A percentile compares a stretch with the other conserved stretches of the same genome.
These are phyloP conservation scores for Monoplex corrugatus DNA, from an alignment of 2,888 invertebrate species.

Conservation along the genomic window DNA sequence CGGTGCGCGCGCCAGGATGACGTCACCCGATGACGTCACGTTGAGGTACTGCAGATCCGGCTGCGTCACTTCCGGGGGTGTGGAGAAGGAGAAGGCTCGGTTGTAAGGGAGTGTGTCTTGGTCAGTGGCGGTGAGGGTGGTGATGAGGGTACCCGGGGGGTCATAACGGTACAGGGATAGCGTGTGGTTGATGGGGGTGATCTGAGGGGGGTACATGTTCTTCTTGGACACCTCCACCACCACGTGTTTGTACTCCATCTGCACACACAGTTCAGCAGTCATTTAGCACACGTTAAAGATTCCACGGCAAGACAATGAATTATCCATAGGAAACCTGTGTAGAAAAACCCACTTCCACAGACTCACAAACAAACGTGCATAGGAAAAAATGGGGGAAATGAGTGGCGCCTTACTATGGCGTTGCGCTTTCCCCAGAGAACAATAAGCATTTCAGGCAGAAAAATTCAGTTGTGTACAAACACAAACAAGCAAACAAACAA, in stretches of 20 bases:
- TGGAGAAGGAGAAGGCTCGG: constrained; percentile 56
- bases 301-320: no score
- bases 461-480: no score
- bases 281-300: no score
- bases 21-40: neutral
- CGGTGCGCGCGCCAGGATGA: constrained; percentile 26
- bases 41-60: neutral
- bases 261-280: neutral
- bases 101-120: constrained; percentile 64
- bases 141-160: neutral
- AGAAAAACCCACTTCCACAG: neutral
- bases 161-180: neutral
- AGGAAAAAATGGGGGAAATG: no score
- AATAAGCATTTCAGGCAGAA: no score
- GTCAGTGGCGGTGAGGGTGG: constrained; percentile 60
- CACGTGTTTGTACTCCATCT: constrained; percentile 60
- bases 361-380: neutral
- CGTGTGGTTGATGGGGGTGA: neutral
- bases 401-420: no score
- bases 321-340: no score
- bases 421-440: no score
- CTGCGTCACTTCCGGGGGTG: neutral
- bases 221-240: constrained; percentile 65
- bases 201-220: constrained; percentile 53
- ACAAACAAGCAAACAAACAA: no score